A percentile compares a stretch with the other conserved stretches of the same genome.
Evolutionary conservation across 2,797 vertebrate species (phyloP).

Genomic region (Meriones psammophilus): DNA sequence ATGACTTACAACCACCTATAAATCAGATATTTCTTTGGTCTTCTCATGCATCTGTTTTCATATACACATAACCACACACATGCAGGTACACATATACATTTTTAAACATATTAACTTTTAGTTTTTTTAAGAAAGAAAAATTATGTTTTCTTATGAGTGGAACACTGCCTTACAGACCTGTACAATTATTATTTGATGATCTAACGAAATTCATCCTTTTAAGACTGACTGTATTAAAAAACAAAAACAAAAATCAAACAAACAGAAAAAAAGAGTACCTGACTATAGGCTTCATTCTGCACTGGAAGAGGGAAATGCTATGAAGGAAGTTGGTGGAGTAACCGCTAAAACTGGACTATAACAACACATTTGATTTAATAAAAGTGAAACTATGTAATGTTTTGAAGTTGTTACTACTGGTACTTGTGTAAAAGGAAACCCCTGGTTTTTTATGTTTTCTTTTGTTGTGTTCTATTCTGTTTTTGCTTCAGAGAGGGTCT

Average conservation of each 20-base stretch:
- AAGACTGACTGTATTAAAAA: neutral
- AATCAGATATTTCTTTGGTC: neutral
- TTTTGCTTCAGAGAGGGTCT: neutral
- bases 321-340: neutral
- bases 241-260: too few relatives aligned
- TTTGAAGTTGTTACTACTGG: conserved; percentile 1
- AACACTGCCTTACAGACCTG: neutral
- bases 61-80: neutral
- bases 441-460: neutral
- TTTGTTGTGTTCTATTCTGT: neutral
- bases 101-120: neutral
- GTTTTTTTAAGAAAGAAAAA: too few relatives aligned
- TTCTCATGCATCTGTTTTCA: neutral
- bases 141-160: neutral
- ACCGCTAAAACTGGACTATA: neutral
- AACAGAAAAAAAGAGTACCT: neutral
- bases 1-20: too few relatives aligned
- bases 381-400: conserved; percentile 1
- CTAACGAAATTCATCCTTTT: neutral
- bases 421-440: neutral
- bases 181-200: conserved; percentile 1
- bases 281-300: neutral
- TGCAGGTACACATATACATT: neutral
- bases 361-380: neutral
- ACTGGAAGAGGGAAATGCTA: neutral